These are phyloP conservation scores for Campylomormyrus numenius DNA, from an alignment of 2,113 vertebrate species.

Conservation along the genomic window DNA sequence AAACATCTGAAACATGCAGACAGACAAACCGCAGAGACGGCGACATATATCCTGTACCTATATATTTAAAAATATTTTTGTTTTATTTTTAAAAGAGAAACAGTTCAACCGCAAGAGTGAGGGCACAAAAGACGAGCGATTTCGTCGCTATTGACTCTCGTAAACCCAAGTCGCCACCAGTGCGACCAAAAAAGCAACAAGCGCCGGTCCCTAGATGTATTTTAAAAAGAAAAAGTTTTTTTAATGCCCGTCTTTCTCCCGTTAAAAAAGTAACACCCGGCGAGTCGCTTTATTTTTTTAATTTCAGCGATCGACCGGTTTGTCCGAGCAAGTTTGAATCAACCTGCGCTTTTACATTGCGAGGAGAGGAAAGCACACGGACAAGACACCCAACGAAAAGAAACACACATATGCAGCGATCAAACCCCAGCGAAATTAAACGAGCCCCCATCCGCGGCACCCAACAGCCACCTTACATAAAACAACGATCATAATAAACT, in stretches of 20 bases:
- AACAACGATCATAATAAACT: slow-evolving; percentile 12
- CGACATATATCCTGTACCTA: neutral
- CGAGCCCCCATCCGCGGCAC: slow-evolving; percentile 12
- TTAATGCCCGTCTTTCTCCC: neutral
- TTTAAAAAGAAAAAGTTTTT: slow-evolving; percentile 2
- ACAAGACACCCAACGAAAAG: neutral
- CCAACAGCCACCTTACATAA: neutral
- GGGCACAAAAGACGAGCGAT: slow-evolving; percentile 40
- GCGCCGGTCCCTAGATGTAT: neutral
- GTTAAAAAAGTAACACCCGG: neutral
- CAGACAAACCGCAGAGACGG: neutral
- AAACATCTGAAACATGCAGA: neutral
- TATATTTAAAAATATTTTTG: slow-evolving; percentile 1
- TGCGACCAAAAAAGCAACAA: slow-evolving; percentile 18
- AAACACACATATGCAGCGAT: neutral
- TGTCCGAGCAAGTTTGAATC: slow-evolving; percentile 20
- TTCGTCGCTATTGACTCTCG: slow-evolving; percentile 4
- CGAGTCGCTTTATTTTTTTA: neutral
- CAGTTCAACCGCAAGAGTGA: slow-evolving; percentile 27
- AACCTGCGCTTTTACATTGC: slow-evolving; percentile 11
- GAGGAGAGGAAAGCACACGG: neutral
- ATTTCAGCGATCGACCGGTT: neutral
- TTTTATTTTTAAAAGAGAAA: slow-evolving; percentile 14
- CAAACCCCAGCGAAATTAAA: slow-evolving; percentile 17
- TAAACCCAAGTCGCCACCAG: slow-evolving; percentile 17